Conservation (phyloP, 2,888 invertebrate genomes). For the Polylopha cassiicola region DNA sequence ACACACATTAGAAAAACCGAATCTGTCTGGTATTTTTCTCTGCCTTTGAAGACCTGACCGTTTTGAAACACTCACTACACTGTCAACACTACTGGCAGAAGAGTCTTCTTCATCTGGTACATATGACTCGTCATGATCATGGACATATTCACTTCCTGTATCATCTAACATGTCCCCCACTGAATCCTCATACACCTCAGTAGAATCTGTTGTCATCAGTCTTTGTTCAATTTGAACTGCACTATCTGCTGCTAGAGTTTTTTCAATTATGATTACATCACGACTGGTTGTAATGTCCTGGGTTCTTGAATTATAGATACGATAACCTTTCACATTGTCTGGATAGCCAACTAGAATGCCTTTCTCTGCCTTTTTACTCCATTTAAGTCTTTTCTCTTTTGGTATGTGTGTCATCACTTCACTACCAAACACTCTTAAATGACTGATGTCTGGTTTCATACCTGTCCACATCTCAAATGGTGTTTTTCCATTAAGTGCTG, state of each 20-base stretch:
- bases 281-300: no score
- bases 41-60: no score
- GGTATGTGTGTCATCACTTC: slow-evolving; percentile 25
- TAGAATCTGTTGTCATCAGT: no score
- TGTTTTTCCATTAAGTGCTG: no score
- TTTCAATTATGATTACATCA: slow-evolving; percentile 26
- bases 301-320: no score
- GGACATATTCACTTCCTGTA: no score
- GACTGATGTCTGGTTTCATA: slow-evolving; percentile 20
- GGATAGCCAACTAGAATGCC: slow-evolving; percentile 28
- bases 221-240: no score
- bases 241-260: slow-evolving; percentile 23
- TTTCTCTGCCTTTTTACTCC: slow-evolving; percentile 28
- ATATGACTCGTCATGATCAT: slow-evolving; percentile 16
- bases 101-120: slow-evolving; percentile 20
- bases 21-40: slow-evolving; percentile 17
- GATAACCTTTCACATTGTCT: slow-evolving; percentile 24
- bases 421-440: slow-evolving; percentile 26
- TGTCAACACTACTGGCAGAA: no score
- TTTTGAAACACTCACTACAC: no score
- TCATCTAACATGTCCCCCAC: no score
- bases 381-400: slow-evolving; percentile 27
- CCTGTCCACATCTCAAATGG: slow-evolving; percentile 3
- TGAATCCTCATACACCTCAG: slow-evolving; percentile 28
- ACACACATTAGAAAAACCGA: slow-evolving; percentile 17